Evolutionary conservation across 2,888 invertebrate genomes (phyloP).

Genomic region (Parochlus steinenii): DNA sequence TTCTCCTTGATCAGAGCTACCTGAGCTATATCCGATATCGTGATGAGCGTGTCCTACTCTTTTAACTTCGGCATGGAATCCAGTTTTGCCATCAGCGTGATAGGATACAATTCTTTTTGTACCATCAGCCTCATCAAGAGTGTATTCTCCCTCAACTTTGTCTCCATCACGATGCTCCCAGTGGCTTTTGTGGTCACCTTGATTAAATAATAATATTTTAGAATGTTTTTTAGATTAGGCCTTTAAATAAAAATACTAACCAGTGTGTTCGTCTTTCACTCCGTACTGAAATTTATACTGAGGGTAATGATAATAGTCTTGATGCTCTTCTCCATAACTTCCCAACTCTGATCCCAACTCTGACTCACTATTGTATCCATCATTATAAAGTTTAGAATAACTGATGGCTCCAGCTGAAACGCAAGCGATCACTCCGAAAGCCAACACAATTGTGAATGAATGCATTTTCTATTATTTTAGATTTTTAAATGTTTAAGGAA

Average conservation of each 20-base stretch:
- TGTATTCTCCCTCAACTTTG: constrained; percentile 14
- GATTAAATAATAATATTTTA: no score
- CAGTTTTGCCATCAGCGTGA: constrained; percentile 32
- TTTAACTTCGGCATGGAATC: constrained; percentile 34
- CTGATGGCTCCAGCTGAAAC: background rate
- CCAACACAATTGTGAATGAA: no score
- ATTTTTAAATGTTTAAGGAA: no score
- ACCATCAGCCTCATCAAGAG: constrained; percentile 33
- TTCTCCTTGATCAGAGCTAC: no score
- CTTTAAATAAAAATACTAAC: no score
- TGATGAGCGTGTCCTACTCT: constrained; percentile 27
- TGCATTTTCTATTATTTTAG: no score
- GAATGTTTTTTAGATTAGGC: no score
- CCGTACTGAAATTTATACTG: constrained; percentile 33
- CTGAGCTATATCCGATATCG: no score
- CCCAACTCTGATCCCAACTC: constrained; percentile 1
- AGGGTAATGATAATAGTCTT: constrained; percentile 20
- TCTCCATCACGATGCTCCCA: constrained; percentile 11
- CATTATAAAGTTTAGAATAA: background rate
- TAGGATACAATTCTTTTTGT: constrained; percentile 34
- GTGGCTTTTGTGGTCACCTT: constrained; percentile 27
- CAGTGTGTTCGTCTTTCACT: constrained; percentile 33
- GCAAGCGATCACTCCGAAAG: background rate
- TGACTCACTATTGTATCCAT: background rate
- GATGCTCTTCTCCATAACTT: constrained; percentile 1